phyloP scores from a whole-genome alignment of 2,888 invertebrate species.

The Pristionchus mayeri region DNA sequence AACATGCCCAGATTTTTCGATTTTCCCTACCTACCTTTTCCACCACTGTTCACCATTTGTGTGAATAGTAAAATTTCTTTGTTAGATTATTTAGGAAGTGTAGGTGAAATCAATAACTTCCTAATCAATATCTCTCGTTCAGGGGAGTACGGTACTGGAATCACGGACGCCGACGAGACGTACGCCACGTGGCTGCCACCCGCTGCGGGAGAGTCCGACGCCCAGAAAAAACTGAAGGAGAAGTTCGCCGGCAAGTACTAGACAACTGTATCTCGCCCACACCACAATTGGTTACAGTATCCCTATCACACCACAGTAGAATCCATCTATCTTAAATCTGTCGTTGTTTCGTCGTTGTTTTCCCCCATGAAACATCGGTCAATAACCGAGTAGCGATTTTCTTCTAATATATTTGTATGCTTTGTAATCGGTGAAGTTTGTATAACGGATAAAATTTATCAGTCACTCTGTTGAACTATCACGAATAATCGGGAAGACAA shows the following conservation, averaged over 20 bases:
- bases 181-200: constrained; percentile 88
- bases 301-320: too few species aligned
- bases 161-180: constrained; percentile 75
- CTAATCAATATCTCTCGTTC: neutral
- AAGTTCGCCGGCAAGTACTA: constrained; percentile 72
- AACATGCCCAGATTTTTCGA: too few species aligned
- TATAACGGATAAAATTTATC: constrained; percentile 32
- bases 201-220: constrained; percentile 85
- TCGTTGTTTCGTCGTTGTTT: too few species aligned
- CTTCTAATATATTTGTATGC: neutral
- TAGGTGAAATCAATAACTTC: too few species aligned
- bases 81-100: too few species aligned
- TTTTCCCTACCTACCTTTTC: too few species aligned
- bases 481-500: neutral
- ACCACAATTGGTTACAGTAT: neutral
- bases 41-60: too few species aligned
- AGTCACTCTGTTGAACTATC: constrained; percentile 20
- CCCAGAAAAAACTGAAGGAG: constrained; percentile 59
- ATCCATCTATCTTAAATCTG: too few species aligned
- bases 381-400: neutral
- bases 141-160: constrained; percentile 58
- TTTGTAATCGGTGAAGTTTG: constrained; percentile 5
- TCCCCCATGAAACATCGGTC: neutral
- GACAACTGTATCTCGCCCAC: constrained; percentile 32
- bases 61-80: too few species aligned